Conservation (phyloP, 1,140 invertebrate genomes). For the Euwallacea fornicatus region DNA sequence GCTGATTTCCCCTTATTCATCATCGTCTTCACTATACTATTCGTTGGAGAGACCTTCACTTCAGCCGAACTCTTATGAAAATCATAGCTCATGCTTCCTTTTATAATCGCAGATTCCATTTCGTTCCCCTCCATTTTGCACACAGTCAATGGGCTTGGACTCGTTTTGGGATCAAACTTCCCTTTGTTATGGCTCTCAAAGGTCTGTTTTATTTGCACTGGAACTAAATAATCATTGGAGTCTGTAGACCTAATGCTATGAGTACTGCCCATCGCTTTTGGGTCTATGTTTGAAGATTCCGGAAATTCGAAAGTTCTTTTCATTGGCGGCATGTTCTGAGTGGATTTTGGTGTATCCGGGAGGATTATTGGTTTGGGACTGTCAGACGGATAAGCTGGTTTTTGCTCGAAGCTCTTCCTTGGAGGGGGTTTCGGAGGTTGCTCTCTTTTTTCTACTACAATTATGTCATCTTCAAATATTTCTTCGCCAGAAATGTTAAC, state of each 20-base stretch:
- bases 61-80: constrained; percentile 40
- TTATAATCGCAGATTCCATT: constrained; percentile 36
- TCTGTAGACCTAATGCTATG: constrained; percentile 26
- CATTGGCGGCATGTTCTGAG: constrained; percentile 18
- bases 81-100: constrained; percentile 41
- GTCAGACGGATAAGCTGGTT: constrained; percentile 46
- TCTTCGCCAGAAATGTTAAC: constrained; percentile 10
- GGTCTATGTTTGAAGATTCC: constrained; percentile 28
- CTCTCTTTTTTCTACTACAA: constrained; percentile 36
- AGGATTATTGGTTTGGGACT: constrained; percentile 43
- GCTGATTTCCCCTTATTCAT: constrained; percentile 54
- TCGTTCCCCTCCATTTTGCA: constrained; percentile 39
- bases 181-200: background rate
- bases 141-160: constrained; percentile 44
- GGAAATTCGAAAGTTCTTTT: constrained; percentile 42
- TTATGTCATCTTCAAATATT: constrained; percentile 27
- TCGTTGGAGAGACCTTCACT: constrained; percentile 52
- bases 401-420: constrained; percentile 46
- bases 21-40: constrained; percentile 51
- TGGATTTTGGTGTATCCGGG: constrained; percentile 16
- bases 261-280: constrained; percentile 21
- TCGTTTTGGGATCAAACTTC: constrained; percentile 45
- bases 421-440: constrained; percentile 55
- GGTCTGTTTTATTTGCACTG: constrained; percentile 22
- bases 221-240: constrained; percentile 33